These are phyloP conservation scores for Labeo calbasu DNA, from an alignment of 2,797 vertebrate species.

Conservation along the genomic window DNA sequence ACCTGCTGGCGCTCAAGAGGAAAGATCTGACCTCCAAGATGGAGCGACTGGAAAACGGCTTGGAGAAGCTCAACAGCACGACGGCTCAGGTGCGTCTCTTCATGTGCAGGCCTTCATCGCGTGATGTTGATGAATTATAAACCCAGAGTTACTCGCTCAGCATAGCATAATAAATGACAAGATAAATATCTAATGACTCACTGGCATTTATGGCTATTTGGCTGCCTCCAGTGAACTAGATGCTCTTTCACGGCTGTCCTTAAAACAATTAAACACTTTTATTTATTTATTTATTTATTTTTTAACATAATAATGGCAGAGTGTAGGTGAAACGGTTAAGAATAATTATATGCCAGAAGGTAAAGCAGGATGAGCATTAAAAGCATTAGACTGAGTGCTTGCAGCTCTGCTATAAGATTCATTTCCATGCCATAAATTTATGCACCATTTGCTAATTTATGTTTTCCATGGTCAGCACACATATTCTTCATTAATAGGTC, in stretches of 20 bases:
- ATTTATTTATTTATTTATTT: not conserved
- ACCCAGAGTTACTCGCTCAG: not conserved
- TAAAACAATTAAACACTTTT: not conserved
- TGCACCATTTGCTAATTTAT: slow-evolving; percentile 20
- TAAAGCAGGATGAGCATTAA: slow-evolving; percentile 30
- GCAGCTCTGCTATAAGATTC: slow-evolving; percentile 6
- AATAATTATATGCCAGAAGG: slow-evolving; percentile 8
- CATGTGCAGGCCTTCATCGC: not conserved
- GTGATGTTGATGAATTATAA: not conserved
- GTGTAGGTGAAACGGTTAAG: not conserved
- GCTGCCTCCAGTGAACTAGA: not conserved
- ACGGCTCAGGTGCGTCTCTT: slow-evolving; percentile 83
- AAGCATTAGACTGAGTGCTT: not conserved
- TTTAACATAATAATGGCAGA: not conserved
- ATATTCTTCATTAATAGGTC: slow-evolving; percentile 21
- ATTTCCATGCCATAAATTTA: slow-evolving; percentile 16
- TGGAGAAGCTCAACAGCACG: slow-evolving; percentile 92
- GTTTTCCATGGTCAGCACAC: slow-evolving; percentile 19
- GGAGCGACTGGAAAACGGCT: slow-evolving; percentile 88
- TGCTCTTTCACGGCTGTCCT: not conserved
- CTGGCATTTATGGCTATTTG: not conserved
- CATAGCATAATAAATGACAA: not conserved
- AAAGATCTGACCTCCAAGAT: slow-evolving; percentile 85
- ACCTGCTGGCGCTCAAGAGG: slow-evolving; percentile 80
- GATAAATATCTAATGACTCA: not conserved